Conservation (phyloP, 2,888 invertebrate species). For the Diplolepis rosae region DNA sequence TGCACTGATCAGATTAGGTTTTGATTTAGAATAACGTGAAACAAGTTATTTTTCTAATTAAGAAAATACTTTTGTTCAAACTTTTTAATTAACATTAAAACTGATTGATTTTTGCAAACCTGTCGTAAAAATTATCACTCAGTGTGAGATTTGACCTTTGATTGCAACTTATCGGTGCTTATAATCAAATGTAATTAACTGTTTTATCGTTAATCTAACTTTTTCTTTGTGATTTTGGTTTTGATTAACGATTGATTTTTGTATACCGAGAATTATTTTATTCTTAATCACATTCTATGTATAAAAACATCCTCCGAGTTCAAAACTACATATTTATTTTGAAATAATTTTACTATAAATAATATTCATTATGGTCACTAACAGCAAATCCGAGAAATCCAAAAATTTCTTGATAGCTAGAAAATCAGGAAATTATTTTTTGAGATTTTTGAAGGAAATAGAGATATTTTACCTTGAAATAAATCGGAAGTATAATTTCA, state of each 20-base stretch:
- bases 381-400: too few species aligned
- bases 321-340: background rate
- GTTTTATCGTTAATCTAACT: conserved; percentile 7
- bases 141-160: conserved; percentile 2
- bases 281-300: background rate
- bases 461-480: too few species aligned
- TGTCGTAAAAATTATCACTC: background rate
- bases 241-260: conserved; percentile 8
- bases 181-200: conserved; percentile 19
- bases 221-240: conserved; percentile 9
- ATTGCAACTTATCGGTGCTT: background rate
- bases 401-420: too few species aligned
- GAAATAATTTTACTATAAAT: background rate
- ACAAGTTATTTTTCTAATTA: background rate
- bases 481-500: too few species aligned
- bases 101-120: background rate
- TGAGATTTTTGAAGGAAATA: too few species aligned
- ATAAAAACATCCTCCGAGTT: background rate
- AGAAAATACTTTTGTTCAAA: background rate
- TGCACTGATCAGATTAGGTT: background rate
- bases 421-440: too few species aligned
- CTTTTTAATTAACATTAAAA: background rate
- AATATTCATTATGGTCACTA: too few species aligned
- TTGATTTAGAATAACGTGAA: background rate
- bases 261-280: background rate